Conservation (phyloP, 2,797 vertebrate species). For the Paratrypauchen microcephalus region DNA sequence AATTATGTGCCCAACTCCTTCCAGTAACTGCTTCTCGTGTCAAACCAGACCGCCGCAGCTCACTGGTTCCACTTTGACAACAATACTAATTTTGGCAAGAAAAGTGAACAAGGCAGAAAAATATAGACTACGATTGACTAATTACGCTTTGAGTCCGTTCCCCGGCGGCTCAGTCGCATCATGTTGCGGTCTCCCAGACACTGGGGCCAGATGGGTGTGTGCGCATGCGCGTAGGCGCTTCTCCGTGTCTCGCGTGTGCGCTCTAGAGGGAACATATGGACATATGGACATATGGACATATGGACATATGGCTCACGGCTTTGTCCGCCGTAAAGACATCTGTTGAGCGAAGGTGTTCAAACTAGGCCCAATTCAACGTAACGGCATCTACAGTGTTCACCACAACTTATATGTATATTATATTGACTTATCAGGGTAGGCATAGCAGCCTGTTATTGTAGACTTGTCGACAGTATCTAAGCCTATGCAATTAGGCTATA, state of each 20-base stretch:
- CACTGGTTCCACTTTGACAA: slow-evolving; percentile 50
- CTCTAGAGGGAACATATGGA: neutral
- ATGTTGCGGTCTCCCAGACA: slow-evolving; percentile 54
- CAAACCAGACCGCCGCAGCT: slow-evolving; percentile 25
- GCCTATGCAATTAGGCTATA: neutral
- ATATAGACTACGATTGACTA: slow-evolving; percentile 48
- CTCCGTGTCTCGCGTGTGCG: neutral
- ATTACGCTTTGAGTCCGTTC: slow-evolving; percentile 55
- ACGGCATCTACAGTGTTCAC: neutral
- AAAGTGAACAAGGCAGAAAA: slow-evolving; percentile 18
- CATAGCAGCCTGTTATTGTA: too few species aligned
- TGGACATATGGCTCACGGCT: slow-evolving; percentile 7
- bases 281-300: too few species aligned
- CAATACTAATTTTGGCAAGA: slow-evolving; percentile 58
- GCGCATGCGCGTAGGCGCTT: slow-evolving; percentile 67
- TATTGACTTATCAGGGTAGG: neutral
- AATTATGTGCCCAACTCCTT: slow-evolving; percentile 60
- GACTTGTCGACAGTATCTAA: too few species aligned
- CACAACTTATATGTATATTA: too few species aligned
- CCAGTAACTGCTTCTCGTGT: slow-evolving; percentile 27
- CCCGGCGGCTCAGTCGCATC: slow-evolving; percentile 61
- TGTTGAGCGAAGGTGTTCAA: neutral
- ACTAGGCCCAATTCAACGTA: too few species aligned
- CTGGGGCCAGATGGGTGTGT: slow-evolving; percentile 36
- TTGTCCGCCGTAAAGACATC: neutral